Conservation (phyloP, 2,797 vertebrate genomes). For the Syngnathus acus region DNA sequence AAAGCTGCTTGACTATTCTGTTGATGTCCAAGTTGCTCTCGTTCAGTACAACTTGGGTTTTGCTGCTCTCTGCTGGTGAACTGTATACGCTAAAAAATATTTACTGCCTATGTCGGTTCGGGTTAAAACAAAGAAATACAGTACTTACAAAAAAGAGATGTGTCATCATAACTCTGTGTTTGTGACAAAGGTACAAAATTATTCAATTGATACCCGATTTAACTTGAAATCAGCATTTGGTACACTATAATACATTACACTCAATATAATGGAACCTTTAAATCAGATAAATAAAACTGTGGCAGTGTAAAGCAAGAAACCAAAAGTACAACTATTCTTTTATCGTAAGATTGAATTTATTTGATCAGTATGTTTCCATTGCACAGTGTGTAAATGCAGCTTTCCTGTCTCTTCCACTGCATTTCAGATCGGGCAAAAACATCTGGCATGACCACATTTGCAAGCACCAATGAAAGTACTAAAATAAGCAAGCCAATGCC, state of each 20-base stretch:
- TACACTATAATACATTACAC: not conserved
- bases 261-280: not conserved
- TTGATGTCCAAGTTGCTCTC: not conserved
- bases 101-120: not conserved
- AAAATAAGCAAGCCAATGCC: conserved; percentile 5
- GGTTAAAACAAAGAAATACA: not conserved
- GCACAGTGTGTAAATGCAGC: not conserved
- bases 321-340: not conserved
- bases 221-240: not conserved
- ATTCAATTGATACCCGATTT: not conserved
- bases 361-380: not conserved
- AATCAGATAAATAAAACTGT: not conserved
- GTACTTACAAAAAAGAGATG: not conserved
- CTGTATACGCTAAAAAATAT: conserved; percentile 2
- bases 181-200: not conserved
- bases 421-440: conserved; percentile 16
- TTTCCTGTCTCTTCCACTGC: not conserved
- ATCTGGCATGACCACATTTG: conserved; percentile 29
- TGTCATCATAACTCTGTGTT: not conserved
- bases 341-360: not conserved
- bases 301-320: not conserved
- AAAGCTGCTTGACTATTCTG: not conserved
- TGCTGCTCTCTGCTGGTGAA: conserved; percentile 52
- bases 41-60: not conserved
- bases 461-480: conserved; percentile 7